Percentiles rank a stretch among this genome's conserved stretches.
Evolutionary conservation across 2,113 vertebrate genomes (phyloP).

Genomic region (Bubo blakistoni): DNA sequence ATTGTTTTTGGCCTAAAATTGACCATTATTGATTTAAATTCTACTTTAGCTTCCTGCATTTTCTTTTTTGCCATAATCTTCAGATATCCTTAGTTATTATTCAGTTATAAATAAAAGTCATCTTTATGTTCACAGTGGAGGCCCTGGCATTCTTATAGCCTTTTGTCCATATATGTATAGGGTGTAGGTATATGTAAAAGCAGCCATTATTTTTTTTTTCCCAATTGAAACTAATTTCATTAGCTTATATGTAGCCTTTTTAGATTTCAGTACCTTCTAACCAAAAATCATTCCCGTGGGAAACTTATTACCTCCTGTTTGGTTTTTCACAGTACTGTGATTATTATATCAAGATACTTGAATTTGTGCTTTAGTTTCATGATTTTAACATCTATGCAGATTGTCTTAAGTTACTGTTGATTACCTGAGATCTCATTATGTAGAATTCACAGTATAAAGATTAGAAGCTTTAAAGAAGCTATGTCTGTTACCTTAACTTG

Average conservation of each 20-base stretch:
- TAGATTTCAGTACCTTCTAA: background rate
- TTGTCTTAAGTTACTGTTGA: background rate
- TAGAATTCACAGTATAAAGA: background rate
- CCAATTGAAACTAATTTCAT: background rate
- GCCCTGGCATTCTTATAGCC: background rate
- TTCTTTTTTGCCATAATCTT: background rate
- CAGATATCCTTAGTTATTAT: background rate
- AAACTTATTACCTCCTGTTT: background rate
- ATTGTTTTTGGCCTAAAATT: background rate
- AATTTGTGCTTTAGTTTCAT: background rate
- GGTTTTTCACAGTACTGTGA: background rate
- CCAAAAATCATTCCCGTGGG: background rate
- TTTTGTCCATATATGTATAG: background rate
- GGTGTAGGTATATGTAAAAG: background rate
- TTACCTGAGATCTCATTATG: fast-evolving
- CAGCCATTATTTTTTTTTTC: background rate
- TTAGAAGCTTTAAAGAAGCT: background rate
- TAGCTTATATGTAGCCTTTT: background rate
- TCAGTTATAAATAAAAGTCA: background rate
- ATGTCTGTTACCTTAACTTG: background rate
- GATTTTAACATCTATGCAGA: background rate
- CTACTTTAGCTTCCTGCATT: background rate
- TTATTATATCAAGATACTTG: background rate
- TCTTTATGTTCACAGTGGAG: background rate
- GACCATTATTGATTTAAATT: background rate